Base-by-base conservation (phyloP, 2,113 vertebrate species). In the Ceuthmochares aereus region DNA sequence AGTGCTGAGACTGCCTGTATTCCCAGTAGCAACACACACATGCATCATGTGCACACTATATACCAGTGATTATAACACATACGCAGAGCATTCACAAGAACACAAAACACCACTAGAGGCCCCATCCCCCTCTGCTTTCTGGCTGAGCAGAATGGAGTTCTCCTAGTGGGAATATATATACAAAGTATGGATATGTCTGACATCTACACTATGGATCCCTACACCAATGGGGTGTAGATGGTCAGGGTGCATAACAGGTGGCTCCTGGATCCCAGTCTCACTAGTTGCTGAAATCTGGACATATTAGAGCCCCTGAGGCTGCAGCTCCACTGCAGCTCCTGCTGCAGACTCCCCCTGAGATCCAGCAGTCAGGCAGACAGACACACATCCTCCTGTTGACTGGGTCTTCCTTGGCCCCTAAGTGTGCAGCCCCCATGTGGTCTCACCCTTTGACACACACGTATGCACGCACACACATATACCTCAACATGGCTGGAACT, bases 261-360 rank as follows among this genome's bases (percentile, higher is more conserved):
- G 7, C 10, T 2, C 4, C 55, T 88, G 66, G 30, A 51, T 85
- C 14, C 7, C 17, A 19, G 14, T 54, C 60, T 87, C 12, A 23
- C 22, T 30, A 68, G 32, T 59, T 79, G 30, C 13, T 79, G 56
- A 8, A 23, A 40, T 36, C 40, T 63, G 66, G 10, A 27, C 14
- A 1, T 20, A 20, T 0, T 0, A 63, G 21, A 63, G 21, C 9
- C 16, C 19, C 12, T 74, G 25, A 21, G 5, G 66, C 36, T 0
- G 2, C 52, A 37, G 45, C n/a, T 66, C 10, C 1, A 2, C 8
- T 73, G 45, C 40, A 56, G 34, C 14, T 73, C 16, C 59, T 60
- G 19, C 14, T 76, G 40, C n/a, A 51, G 40, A 17, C 42, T 72
- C 10, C 5, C 4, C 30, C 19, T 12, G 12, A 40, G 40, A 25